Base-by-base conservation (phyloP, 1,140 invertebrate genomes). In the Drosophila rhopaloa region DNA sequence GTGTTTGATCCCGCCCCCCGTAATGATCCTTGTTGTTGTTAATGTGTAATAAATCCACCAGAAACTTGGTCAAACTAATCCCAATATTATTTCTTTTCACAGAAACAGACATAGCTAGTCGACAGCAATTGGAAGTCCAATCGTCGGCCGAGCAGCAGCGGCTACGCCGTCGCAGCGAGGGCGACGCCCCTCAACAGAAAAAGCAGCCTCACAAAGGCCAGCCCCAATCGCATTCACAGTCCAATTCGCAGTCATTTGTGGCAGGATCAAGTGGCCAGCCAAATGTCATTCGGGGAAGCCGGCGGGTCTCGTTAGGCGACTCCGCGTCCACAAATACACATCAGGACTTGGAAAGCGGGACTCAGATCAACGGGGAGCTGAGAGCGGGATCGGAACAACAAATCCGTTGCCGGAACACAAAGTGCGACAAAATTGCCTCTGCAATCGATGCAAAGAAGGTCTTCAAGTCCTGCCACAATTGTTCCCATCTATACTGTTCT, bases 391-490 rank as follows among this genome's bases (percentile, higher is more conserved):
- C 43, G 27, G 51, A 38, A 29, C 92, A 95, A 61, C 93, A 95
- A 68, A 94, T 97, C 44, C 94, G 95, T 76, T 97, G 96, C 89
- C 95, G 96, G 41, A 96, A 96, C 92, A 95, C 95, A 14, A 96
- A 97, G 90, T 97, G 96, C 92, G 93, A 94, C 35, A 94, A 95
- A 38, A 93, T 94, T 19, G 94, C 95, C 2, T 94, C 93, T 9
- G 76, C 95, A 14, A 93, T 94, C 32, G 96, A 96, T 70, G 96
- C 95, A 24, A 94, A 95, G 79, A 94, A 95, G 76, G 94, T 94
- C 81, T 98, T 95, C 93, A 97, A 98, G 89, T 96, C 95, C 59
- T 99, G 98, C 93, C 97, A 98, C 93, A 98, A 98, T 93, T 99
- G 98, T 93, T 96, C 96, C 65, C 97, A 97, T 77, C 94, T 96